Percentiles rank a stretch among this genome's conserved stretches.
Evolutionary conservation across 2,888 invertebrate genomes (phyloP).

Genomic region (Iphiclides podalirius): DNA sequence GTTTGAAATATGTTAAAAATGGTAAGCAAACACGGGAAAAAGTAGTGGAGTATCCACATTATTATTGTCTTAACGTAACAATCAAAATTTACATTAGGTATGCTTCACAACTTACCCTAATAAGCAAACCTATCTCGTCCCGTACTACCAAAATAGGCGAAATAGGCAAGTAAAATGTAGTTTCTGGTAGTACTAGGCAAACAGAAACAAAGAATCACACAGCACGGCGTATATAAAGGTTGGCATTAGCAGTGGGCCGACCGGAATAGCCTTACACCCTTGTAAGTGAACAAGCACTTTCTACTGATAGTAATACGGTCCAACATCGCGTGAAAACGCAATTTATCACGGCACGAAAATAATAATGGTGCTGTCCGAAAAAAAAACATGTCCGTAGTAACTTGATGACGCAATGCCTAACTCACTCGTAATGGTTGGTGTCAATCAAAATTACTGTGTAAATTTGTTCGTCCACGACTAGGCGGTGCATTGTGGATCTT

Average conservation of each 20-base stretch:
- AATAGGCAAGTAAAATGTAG: too few relatives aligned
- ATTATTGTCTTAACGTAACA: too few relatives aligned
- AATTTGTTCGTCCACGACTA: slow-evolving; percentile 51
- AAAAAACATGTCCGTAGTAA: slow-evolving; percentile 53
- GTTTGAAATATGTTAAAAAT: too few relatives aligned
- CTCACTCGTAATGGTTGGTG: slow-evolving; percentile 75
- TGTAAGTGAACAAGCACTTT: slow-evolving; percentile 20
- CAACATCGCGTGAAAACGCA: slow-evolving; percentile 26
- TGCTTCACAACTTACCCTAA: too few relatives aligned
- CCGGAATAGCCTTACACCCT: slow-evolving; percentile 20
- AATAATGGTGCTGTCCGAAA: slow-evolving; percentile 32
- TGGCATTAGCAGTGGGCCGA: slow-evolving; percentile 34
- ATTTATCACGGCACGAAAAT: slow-evolving; percentile 28
- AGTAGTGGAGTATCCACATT: too few relatives aligned
- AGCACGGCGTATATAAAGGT: slow-evolving; percentile 30
- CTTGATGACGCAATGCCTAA: slow-evolving; percentile 72
- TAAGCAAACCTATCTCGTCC: too few relatives aligned
- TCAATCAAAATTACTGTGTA: slow-evolving; percentile 78
- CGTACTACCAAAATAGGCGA: too few relatives aligned
- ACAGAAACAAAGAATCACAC: slow-evolving; percentile 12
- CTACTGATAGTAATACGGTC: slow-evolving; percentile 24
- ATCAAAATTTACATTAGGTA: too few relatives aligned
- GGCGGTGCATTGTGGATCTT: too few relatives aligned
- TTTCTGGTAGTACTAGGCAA: not conserved
- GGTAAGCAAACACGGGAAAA: too few relatives aligned